Percentiles rank a stretch among this genome's conserved stretches.
These are phyloP conservation scores for Osmerus eperlanus DNA, from an alignment of 2,113 vertebrate genomes.

Conservation along the genomic window DNA sequence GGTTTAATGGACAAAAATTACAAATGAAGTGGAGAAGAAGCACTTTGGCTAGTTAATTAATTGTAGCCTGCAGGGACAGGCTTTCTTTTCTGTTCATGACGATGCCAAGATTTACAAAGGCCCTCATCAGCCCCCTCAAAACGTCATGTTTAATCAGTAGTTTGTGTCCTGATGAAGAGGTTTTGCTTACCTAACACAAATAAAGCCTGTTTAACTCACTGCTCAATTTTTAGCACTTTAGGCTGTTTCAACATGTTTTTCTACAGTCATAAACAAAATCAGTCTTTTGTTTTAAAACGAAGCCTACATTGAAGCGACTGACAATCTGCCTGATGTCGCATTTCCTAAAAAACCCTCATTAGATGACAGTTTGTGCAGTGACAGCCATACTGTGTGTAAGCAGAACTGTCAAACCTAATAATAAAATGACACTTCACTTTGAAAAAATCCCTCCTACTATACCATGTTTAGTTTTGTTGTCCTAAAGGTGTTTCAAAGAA, in stretches of 20 bases:
- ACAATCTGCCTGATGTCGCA: slow-evolving; percentile 46
- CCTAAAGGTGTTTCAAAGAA: too few species aligned
- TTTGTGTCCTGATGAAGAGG: slow-evolving; percentile 44
- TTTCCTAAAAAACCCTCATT: slow-evolving; percentile 47
- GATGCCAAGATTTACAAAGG: slow-evolving; percentile 48
- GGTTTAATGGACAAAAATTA: background rate
- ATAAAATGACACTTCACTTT: slow-evolving; percentile 14
- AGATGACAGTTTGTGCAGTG: slow-evolving; percentile 51
- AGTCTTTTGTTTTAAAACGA: slow-evolving; percentile 45
- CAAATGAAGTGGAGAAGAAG: slow-evolving; percentile 24
- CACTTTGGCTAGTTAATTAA: slow-evolving; percentile 45
- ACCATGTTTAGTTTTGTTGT: too few species aligned
- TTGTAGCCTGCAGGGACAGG: slow-evolving; percentile 51
- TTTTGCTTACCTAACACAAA: slow-evolving; percentile 56
- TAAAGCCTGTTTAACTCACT: slow-evolving; percentile 34
- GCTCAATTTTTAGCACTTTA: slow-evolving; percentile 27
- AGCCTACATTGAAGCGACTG: slow-evolving; percentile 26
- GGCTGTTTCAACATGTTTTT: slow-evolving; percentile 28
- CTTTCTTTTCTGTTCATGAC: slow-evolving; percentile 46
- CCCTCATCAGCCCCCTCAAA: slow-evolving; percentile 41
- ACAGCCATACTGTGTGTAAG: slow-evolving; percentile 36
- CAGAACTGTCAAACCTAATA: slow-evolving; percentile 42
- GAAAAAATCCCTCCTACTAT: slow-evolving; percentile 18
- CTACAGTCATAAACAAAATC: slow-evolving; percentile 45
- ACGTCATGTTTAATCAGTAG: slow-evolving; percentile 60